A percentile compares a stretch with the other conserved stretches of the same genome.
These are phyloP conservation scores for Myioborus melanocephalus DNA, from an alignment of 2,797 vertebrate species.

Conservation along the genomic window DNA sequence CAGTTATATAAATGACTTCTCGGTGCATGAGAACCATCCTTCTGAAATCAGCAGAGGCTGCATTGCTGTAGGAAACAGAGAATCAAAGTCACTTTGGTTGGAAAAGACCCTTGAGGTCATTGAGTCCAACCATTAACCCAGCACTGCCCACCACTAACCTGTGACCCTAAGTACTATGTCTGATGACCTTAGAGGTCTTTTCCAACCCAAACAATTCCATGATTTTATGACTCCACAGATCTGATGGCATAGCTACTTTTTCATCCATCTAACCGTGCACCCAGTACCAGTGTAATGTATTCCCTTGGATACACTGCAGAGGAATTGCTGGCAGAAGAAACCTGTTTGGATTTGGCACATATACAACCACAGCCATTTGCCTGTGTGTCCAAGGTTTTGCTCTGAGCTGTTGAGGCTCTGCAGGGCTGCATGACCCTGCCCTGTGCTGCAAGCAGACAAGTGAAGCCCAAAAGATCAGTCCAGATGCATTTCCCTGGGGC, in stretches of 20 bases:
- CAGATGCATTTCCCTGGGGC: not conserved
- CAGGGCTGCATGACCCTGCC: not conserved
- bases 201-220: not conserved
- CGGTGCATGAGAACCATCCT: not conserved
- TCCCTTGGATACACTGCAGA: not conserved
- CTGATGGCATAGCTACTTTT: not conserved
- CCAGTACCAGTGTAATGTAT: not conserved
- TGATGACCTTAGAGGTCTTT: not conserved
- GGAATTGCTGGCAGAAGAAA: not conserved
- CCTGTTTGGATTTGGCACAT: not conserved
- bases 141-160: not conserved
- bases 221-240: not conserved
- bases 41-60: not conserved
- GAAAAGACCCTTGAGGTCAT: not conserved
- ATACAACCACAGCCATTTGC: not conserved
- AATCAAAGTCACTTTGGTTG: not conserved
- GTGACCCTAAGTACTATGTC: not conserved
- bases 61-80: not conserved
- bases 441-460: not conserved
- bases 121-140: accelerated
- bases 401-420: not conserved
- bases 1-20: not conserved
- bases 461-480: not conserved
- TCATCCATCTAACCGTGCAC: not conserved
- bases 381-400: not conserved